Percentiles rank a stretch among this genome's conserved stretches.
These are phyloP conservation scores for Cercopithecus mitis DNA, from an alignment of 2,797 vertebrate species.

Conservation along the genomic window DNA sequence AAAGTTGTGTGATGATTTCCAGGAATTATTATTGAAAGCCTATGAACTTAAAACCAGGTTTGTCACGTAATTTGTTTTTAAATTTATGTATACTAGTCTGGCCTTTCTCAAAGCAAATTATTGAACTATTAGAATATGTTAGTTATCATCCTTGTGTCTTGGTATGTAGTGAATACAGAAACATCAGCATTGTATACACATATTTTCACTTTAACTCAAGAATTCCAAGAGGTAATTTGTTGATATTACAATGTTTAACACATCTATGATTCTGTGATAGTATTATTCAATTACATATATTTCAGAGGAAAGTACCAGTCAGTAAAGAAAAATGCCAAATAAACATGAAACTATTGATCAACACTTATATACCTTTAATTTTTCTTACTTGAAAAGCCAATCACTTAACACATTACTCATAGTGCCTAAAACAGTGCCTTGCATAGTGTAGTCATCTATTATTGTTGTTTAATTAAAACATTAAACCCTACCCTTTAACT, in stretches of 20 bases:
- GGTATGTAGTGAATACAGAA: neutral
- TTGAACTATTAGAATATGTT: neutral
- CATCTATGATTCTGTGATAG: conserved; percentile 1
- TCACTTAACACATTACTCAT: neutral
- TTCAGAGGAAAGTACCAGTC: conserved; percentile 14
- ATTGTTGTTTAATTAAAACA: neutral
- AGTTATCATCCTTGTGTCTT: neutral
- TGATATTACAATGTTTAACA: neutral
- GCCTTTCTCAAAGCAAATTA: neutral
- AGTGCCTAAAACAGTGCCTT: neutral
- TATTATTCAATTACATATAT: conserved; percentile 13
- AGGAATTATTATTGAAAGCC: neutral
- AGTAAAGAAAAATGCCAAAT: conserved; percentile 48
- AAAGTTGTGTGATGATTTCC: neutral
- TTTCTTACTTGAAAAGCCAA: conserved; percentile 24
- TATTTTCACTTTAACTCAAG: conserved; percentile 37
- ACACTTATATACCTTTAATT: conserved; percentile 10
- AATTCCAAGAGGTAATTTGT: conserved; percentile 12
- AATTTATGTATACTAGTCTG: neutral
- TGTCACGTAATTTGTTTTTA: conserved; percentile 42
- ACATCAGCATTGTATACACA: neutral
- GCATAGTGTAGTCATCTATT: neutral
- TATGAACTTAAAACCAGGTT: conserved; percentile 36
- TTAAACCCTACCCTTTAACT: neutral
- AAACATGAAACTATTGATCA: neutral